Conservation (phyloP, 2,888 invertebrate species). For the Ommatoiulus sabulosus region DNA sequence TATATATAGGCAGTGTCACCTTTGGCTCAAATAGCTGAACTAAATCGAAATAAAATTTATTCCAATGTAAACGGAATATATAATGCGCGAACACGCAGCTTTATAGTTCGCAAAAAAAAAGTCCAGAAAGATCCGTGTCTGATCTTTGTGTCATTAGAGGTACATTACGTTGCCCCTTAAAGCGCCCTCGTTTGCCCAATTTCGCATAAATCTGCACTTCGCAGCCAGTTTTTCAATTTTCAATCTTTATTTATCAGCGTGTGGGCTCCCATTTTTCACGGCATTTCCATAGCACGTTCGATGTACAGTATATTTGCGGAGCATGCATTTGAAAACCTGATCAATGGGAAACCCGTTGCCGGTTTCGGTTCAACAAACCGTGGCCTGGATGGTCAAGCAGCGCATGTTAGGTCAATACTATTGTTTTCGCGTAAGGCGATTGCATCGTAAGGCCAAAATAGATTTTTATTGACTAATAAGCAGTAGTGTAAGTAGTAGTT, state of each 20-base stretch:
- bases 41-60: too few relatives aligned
- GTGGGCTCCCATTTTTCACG: not conserved
- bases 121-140: too few relatives aligned
- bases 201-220: not conserved
- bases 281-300: not conserved
- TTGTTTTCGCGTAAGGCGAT: slow-evolving; percentile 4
- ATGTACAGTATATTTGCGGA: not conserved
- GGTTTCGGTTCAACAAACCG: slow-evolving; percentile 39
- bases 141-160: too few relatives aligned
- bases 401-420: slow-evolving; percentile 32
- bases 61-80: too few relatives aligned
- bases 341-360: slow-evolving; percentile 21
- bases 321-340: not conserved
- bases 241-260: not conserved
- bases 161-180: not conserved
- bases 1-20: too few relatives aligned
- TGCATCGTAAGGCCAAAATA: slow-evolving; percentile 4
- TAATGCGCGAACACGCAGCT: too few relatives aligned
- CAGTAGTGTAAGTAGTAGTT: slow-evolving; percentile 43
- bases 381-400: slow-evolving; percentile 12
- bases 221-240: not conserved
- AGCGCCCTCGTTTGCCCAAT: not conserved
- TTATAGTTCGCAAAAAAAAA: too few relatives aligned
- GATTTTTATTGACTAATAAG: slow-evolving; percentile 40
- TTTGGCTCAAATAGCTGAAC: too few relatives aligned